Conservation (phyloP, 2,888 invertebrate species). For the Erynnis tages region DNA sequence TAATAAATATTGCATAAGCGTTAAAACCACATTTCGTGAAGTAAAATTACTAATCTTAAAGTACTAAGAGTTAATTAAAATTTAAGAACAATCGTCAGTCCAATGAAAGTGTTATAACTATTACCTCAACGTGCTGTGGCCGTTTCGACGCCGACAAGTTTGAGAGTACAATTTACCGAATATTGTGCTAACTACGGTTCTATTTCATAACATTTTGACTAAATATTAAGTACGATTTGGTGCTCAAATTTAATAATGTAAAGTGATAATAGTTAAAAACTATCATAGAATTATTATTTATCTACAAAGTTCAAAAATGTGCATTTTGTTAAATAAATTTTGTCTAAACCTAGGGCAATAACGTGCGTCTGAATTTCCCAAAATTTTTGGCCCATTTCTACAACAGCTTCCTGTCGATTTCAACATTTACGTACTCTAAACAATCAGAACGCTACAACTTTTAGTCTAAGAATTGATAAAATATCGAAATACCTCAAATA, state of each 20-base stretch:
- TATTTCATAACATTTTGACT: slow-evolving; percentile 69
- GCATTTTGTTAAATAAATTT: slow-evolving; percentile 55
- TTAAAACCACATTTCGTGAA: slow-evolving; percentile 67
- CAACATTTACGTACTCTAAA: slow-evolving; percentile 6
- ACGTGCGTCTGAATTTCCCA: slow-evolving; percentile 27
- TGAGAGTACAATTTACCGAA: slow-evolving; percentile 54
- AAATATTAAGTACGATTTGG: slow-evolving; percentile 82
- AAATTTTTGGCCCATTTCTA: too few relatives aligned
- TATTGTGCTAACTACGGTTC: slow-evolving; percentile 57
- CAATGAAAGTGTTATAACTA: slow-evolving; percentile 60
- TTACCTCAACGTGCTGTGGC: slow-evolving; percentile 57
- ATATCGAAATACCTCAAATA: slow-evolving; percentile 21
- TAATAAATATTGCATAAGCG: slow-evolving; percentile 80
- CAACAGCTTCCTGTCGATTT: slow-evolving; percentile 9
- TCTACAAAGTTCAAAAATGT: slow-evolving; percentile 68
- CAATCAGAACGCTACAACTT: slow-evolving; percentile 15
- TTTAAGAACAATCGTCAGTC: slow-evolving; percentile 74
- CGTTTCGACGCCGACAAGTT: slow-evolving; percentile 53
- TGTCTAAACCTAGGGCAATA: slow-evolving; percentile 48
- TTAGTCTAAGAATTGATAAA: slow-evolving; percentile 16
- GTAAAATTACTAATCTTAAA: slow-evolving; percentile 67
- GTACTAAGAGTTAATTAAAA: slow-evolving; percentile 64
- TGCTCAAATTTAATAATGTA: slow-evolving; percentile 78
- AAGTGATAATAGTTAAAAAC: slow-evolving; percentile 68
- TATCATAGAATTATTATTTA: slow-evolving; percentile 66